A percentile compares a stretch with the other conserved stretches of the same genome.
Conservation (phyloP, 2,888 invertebrate species). For the Zaprionus obscuricornis region DNA sequence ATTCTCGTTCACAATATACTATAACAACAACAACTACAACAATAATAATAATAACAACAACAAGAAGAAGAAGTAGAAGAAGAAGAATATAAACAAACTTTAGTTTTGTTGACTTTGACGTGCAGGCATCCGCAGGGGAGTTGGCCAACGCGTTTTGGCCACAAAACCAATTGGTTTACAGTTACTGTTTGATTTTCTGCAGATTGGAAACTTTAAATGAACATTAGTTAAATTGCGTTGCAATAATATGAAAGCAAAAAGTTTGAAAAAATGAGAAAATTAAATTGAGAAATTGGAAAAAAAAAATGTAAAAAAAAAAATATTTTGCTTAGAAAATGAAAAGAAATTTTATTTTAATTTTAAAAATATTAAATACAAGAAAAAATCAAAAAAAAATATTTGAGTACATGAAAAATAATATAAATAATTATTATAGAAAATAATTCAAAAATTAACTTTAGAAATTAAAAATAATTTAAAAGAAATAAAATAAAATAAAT, state of each 20-base stretch:
- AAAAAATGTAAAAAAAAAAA: conserved; percentile 1
- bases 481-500: background rate
- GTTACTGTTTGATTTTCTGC: conserved; percentile 14
- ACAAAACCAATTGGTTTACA: conserved; percentile 34
- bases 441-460: background rate
- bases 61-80: too few relatives aligned
- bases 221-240: conserved; percentile 17
- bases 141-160: conserved; percentile 14
- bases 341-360: background rate
- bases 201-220: conserved; percentile 36
- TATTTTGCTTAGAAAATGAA: background rate
- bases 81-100: conserved; percentile 27
- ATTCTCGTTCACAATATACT: conserved; percentile 46
- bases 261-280: background rate
- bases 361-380: too few relatives aligned
- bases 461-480: background rate
- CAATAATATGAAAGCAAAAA: too few relatives aligned
- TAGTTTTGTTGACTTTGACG: conserved; percentile 7
- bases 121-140: background rate
- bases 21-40: conserved; percentile 14
- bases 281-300: background rate
- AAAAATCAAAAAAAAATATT: too few relatives aligned
- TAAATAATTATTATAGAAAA: too few relatives aligned
- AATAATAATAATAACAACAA: too few relatives aligned
- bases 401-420: too few relatives aligned